Conservation (phyloP, 2,797 vertebrate genomes). For the Channa striata region DNA sequence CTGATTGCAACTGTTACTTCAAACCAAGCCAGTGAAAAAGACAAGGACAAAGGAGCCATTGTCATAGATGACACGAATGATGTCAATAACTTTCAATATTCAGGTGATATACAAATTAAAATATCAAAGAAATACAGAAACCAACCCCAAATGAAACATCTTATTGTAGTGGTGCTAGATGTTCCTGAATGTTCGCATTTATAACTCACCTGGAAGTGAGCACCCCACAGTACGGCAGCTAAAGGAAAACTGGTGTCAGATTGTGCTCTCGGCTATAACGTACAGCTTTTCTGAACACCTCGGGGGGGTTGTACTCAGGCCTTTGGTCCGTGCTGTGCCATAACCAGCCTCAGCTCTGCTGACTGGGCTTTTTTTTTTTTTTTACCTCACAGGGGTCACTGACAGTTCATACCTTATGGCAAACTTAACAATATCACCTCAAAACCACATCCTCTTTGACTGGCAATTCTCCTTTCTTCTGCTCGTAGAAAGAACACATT, state of each 20-base stretch:
- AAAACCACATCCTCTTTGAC: slow-evolving; percentile 70
- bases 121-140: background rate
- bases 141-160: slow-evolving; percentile 19
- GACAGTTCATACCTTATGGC: slow-evolving; percentile 67
- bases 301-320: slow-evolving; percentile 6
- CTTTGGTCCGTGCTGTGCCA: slow-evolving; percentile 14
- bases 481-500: slow-evolving; percentile 54
- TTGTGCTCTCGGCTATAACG: background rate
- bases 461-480: slow-evolving; percentile 23
- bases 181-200: slow-evolving; percentile 14
- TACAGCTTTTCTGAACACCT: slow-evolving; percentile 6
- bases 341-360: slow-evolving; percentile 25
- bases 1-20: background rate
- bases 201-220: slow-evolving; percentile 3
- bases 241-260: background rate
- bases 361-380: slow-evolving; percentile 36
- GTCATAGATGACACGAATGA: background rate
- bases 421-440: slow-evolving; percentile 52
- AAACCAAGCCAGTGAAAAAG: background rate
- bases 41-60: background rate
- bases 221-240: background rate
- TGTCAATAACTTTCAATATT: background rate
- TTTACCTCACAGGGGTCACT: slow-evolving; percentile 63
- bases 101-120: no score
- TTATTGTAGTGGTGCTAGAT: background rate